A percentile compares a stretch with the other conserved stretches of the same genome.
phyloP scores from a whole-genome alignment of 2,113 vertebrate genomes.

The Ciconia stormi region DNA sequence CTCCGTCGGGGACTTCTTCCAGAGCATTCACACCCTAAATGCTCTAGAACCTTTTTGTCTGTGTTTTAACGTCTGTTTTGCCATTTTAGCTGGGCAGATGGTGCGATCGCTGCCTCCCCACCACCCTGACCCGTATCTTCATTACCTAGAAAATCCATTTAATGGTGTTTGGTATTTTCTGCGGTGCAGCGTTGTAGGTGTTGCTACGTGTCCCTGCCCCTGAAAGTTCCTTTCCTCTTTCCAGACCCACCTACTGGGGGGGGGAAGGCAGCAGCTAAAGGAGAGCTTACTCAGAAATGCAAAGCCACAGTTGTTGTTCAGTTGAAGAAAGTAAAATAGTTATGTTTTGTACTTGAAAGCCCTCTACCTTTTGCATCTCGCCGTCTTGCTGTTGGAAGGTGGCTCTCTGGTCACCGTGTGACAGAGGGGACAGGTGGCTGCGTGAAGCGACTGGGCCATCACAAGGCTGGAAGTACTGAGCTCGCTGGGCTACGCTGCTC shows the following conservation, averaged over 20 bases:
- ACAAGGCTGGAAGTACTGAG: not conserved
- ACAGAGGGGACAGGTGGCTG: not conserved
- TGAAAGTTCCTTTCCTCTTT: not conserved
- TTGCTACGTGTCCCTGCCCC: not conserved
- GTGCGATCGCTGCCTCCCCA: not conserved
- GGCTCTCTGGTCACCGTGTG: not conserved
- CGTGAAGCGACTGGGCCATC: not conserved
- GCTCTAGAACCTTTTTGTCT: not conserved
- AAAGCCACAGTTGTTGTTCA: not conserved
- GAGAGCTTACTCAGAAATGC: not conserved
- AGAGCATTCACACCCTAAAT: not conserved
- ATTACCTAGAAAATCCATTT: not conserved
- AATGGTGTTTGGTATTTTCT: not conserved
- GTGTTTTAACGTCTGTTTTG: not conserved
- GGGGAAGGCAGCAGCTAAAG: not conserved
- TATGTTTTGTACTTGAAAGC: not conserved
- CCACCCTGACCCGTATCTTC: not conserved
- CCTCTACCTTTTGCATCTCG: not conserved
- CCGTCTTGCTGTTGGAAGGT: not conserved
- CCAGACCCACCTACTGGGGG: not conserved
- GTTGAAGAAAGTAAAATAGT: not conserved
- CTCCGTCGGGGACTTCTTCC: not conserved
- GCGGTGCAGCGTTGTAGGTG: not conserved
- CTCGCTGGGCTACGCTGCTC: not conserved
- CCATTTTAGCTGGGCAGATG: not conserved